Evolutionary conservation across 2,888 invertebrate species (phyloP), one percentile per base, ranked within the genome.

Genomic region (Dicyrtoma fusca): DNA sequence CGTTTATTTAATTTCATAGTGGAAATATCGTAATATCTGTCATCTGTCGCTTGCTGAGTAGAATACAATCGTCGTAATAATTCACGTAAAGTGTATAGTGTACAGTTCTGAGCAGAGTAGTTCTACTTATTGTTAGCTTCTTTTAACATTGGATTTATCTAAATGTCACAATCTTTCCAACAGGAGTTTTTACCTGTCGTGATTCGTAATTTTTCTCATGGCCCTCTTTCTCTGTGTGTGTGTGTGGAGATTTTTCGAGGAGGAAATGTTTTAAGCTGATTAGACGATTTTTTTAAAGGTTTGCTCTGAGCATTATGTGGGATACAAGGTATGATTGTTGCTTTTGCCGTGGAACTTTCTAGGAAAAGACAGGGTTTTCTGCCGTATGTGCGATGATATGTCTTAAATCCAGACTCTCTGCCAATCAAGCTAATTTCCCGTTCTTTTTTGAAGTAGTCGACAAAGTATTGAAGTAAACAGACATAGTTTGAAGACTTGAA

Each of bases 341-440:
- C 53, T 53, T 53, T 53, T 21, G 23, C 25, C 26, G 13, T 59
- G 5, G 17, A 19, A 34, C 1, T 10, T 59, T n/a, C 42, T 11
- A 42, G 44, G 44, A 47, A 23, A 25, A 63, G 63, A 62, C 21
- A 62, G 44, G 34, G 44, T n/a, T n/a, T n/a, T n/a, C n/a, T n/a
- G n/a, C n/a, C n/a, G n/a, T n/a, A n/a, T n/a, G n/a, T n/a, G n/a
- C n/a, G n/a, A n/a, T n/a, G n/a, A n/a, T 23, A 49, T 34, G 34
- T 34, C 8, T 34, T 34, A 34, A 65, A 49, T 51, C 8, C 21
- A 51, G 42, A 55, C 55, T 55, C 45, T 21, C 55, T 71, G 45
- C 71, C 71, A 71, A 71, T 64, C 63, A 71, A 72, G 66, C 59
- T 66, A 72, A 66, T 72, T 72, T 66, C 61, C 71, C 61, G 19